Conservation (phyloP, 2,888 invertebrate genomes). For the Tipula unca region DNA sequence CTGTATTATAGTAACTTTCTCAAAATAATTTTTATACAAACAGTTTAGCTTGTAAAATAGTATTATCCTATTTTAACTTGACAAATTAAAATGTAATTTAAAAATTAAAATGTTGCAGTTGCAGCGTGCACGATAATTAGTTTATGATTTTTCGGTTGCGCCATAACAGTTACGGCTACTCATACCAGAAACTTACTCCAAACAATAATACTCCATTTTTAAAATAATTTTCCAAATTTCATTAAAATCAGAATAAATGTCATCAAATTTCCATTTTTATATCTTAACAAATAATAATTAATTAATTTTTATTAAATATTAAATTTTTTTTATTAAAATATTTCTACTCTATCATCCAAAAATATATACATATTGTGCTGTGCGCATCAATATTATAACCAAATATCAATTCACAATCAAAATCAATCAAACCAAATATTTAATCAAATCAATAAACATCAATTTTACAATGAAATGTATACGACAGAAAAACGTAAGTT, state of each 20-base stretch:
- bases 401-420: not conserved
- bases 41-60: too few species aligned
- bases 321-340: not conserved
- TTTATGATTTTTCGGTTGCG: too few species aligned
- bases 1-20: too few species aligned
- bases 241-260: not conserved
- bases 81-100: too few species aligned
- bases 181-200: not conserved
- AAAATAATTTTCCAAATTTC: not conserved
- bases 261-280: not conserved
- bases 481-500: slow-evolving; percentile 21
- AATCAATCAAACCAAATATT: not conserved
- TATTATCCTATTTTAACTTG: too few species aligned
- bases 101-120: too few species aligned
- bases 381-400: not conserved
- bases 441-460: not conserved
- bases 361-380: not conserved
- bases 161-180: not conserved
- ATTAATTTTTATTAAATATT: not conserved
- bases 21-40: too few species aligned
- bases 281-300: not conserved
- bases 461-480: not conserved
- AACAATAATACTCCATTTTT: not conserved
- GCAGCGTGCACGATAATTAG: too few species aligned
- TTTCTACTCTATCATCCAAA: not conserved